Evolutionary conservation across 2,888 invertebrate species (phyloP), one percentile per base, ranked within the genome.

Genomic region (Capitulum mitella): DNA sequence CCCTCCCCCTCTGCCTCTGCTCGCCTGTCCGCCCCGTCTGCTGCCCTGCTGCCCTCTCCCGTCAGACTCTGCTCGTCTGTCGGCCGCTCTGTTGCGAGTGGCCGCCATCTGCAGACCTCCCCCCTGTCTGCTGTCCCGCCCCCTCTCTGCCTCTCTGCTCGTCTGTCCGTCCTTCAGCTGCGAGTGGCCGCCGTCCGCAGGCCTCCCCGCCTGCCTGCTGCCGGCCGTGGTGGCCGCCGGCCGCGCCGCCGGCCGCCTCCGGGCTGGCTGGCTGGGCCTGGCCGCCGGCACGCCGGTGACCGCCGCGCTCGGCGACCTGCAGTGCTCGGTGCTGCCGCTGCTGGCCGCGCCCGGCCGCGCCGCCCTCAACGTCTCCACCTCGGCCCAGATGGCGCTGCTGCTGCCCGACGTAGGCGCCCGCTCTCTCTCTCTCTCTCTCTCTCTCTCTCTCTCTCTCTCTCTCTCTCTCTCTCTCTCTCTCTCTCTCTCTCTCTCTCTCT

Each of bases 351-450:
- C 82, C 43, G 85, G 85, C 81, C 37, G 37, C 22, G 90, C 92
- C 82, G 92, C 93, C 58, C 86, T 94, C 81, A 95, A 94, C 85
- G 91, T 95, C 84, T 93, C 94, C 58, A 95, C 95, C 10, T 94
- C 94, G 6, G 93, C 93, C 43, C 95, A 95, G 86, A 87, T 95
- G 78, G 85, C 92, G 2, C 92, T 93, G 81, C 82, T 84, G 34
- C 83, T 85, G 77, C 82, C 83, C 16, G 82, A 82, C 29, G 83
- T 82, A 81, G 43, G 78, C 29, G 5, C 16, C n/a, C 54, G 16
- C 77, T 32, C 40, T 5, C 29, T 32, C 46, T 22, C n/a, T n/a
- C n/a, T n/a, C n/a, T n/a, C n/a, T n/a, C n/a, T n/a, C n/a, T n/a
- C n/a, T n/a, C n/a, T n/a, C n/a, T n/a, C n/a, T n/a, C n/a, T n/a